Base-by-base conservation (phyloP, 2,113 vertebrate species). In the Oxyura jamaicensis region DNA sequence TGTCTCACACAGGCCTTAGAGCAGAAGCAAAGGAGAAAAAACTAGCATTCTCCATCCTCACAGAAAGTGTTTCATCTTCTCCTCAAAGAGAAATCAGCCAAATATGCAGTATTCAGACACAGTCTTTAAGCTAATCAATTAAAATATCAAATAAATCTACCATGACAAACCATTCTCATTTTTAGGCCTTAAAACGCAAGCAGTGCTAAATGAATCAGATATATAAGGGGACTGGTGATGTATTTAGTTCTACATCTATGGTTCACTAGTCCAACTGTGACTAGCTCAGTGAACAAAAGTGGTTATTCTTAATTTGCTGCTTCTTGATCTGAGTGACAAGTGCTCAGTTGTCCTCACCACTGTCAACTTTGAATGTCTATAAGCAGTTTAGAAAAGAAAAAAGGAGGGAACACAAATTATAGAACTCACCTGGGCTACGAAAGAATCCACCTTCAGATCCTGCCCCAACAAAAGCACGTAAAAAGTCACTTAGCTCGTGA, bases 141-240 rank as follows among this genome's bases (percentile, higher is more conserved):
- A 81, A 90, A 95, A 79, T 33, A 86, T 31, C 42, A 85, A 93
- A 91, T 73, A 83, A 82, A 75, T 58, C 60, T 53, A 83, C 17
- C 52, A 50, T 21, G 29, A 77, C 52, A 78, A 84, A 83, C 50
- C 3, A 71, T 59, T 36, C 41, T 67, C 11, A 65, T 31, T 84
- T 91, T 76, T 39, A 82, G 35, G 82, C 10, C 53, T 84, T 65
- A 83, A 72, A 93, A 93, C 62, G 78, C 36, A 72, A 71, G 13
- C 19, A 71, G 29, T 39, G 17, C 69, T 73, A 78, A 84, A 59
- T 22, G 60, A 84, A 75, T 31, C 0, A 89, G 36, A 86, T 35
- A 13, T 3, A 2, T 53, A 90, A 86, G 28, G 28, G 74, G 29
- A 86, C 12, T 44, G 20, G 23, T 41, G 74, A 62, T 3, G 21